Evolutionary conservation across 2,888 invertebrate species (phyloP).

Genomic region (Ceriagrion tenellum): DNA sequence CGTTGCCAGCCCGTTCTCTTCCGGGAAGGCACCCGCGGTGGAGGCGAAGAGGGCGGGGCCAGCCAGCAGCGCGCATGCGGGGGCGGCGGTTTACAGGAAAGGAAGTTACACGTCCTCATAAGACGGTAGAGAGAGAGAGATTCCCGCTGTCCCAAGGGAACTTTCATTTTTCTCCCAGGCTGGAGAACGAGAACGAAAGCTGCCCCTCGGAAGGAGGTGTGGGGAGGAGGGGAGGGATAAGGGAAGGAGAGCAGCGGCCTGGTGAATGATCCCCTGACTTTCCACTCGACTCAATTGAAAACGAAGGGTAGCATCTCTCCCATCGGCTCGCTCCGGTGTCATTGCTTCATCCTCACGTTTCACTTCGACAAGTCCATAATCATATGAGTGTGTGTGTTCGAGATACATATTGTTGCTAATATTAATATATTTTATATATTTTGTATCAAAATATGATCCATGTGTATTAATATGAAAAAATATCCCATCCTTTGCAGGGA

Average conservation of each 20-base stretch:
- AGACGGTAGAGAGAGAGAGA: conserved; percentile 5
- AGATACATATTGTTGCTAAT: conserved; percentile 47
- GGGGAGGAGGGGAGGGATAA: background rate
- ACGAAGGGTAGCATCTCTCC: conserved; percentile 30
- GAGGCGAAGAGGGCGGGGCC: conserved; percentile 31
- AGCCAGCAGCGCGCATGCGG: background rate
- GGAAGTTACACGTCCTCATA: conserved; percentile 50
- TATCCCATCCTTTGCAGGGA: background rate
- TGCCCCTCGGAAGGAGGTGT: background rate
- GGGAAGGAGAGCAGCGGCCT: conserved; percentile 18
- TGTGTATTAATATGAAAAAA: background rate
- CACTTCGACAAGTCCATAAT: background rate
- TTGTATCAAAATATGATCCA: conserved; percentile 40
- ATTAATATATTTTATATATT: conserved; percentile 54
- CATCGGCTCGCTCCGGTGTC: background rate
- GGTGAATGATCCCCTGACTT: conserved; percentile 33
- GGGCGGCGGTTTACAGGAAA: conserved; percentile 31
- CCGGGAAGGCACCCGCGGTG: background rate
- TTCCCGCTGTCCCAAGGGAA: conserved; percentile 29
- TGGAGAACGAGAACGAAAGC: conserved; percentile 21
- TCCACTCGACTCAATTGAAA: background rate
- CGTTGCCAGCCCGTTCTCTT: background rate
- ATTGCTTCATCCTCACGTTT: conserved; percentile 24
- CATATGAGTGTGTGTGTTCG: background rate
- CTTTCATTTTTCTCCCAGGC: conserved; percentile 61